Base-by-base conservation (phyloP, 2,113 vertebrate species). In the Anhinga anhinga region DNA sequence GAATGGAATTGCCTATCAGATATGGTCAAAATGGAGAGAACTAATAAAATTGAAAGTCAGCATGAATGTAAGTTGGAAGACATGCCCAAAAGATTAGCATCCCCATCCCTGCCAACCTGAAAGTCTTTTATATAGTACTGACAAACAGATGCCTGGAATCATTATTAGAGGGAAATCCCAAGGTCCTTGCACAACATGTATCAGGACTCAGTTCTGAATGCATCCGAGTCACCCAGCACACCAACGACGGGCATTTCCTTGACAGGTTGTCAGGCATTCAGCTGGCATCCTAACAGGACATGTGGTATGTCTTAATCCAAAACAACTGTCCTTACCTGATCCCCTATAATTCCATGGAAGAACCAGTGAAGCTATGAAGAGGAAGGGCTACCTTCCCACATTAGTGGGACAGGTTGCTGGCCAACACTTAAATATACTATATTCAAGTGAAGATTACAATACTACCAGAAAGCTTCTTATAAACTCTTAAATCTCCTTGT, bases 381-480 rank as follows among this genome's bases (percentile, higher is more conserved):
- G 14, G 45, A 78, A 66, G 17, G 45, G 25, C 38, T 53, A 26
- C 38, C 16, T 61, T 45, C 25, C 45, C 30, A 26, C 7, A 42
- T 36, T n/a, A 42, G 5, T 3, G 1, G 12, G 11, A 71, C 15
- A 70, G 17, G 34, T 47, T 1, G 0, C 45, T 52, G 38, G 10
- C 29, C 23, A 52, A 45, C 44, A 32, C 29, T 71, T 66, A 59
- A 47, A 72, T 20, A 23, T 22, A 52, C 38, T 17, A 11, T 23
- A 59, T 19, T 66, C 44, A 83, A 27, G 34, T 36, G 25, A 66
- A 66, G n/a, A 53, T 1, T 6, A 52, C 20, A 79, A 32, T 45
- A 30, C 12, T 22, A 52, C 8, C 16, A 52, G 18, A 79, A 84
- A 84, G 22, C 15, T 29, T 79, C 20, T 45, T 11, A 47, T 5